These are phyloP conservation scores for Sinotaia quadrata DNA, from an alignment of 2,888 invertebrate species.

Conservation along the genomic window DNA sequence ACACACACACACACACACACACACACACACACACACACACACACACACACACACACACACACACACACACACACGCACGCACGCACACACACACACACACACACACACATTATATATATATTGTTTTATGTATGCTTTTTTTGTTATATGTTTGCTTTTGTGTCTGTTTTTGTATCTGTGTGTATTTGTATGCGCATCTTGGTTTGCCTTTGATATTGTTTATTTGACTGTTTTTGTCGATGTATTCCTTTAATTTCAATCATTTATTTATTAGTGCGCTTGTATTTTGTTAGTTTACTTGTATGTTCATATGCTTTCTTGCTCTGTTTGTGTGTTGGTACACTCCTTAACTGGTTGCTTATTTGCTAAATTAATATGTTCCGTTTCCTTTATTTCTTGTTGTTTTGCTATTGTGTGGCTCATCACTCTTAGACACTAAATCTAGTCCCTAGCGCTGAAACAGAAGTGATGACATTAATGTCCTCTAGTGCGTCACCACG, in stretches of 20 bases:
- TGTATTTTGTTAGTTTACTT: conserved; percentile 1
- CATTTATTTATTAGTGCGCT: background rate
- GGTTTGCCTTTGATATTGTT: background rate
- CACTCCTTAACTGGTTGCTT: too few species aligned
- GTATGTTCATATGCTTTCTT: background rate
- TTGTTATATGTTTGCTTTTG: too few species aligned
- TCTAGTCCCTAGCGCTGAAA: too few species aligned
- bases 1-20: conserved; percentile 13
- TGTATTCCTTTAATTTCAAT: too few species aligned
- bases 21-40: conserved; percentile 6
- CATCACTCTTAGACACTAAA: too few species aligned
- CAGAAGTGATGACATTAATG: too few species aligned
- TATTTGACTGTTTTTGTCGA: background rate
- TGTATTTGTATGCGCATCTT: too few species aligned
- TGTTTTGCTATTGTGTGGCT: too few species aligned
- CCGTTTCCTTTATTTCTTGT: too few species aligned
- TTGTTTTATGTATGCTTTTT: background rate
- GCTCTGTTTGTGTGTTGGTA: background rate
- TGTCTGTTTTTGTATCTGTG: too few species aligned
- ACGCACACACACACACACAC: conserved; percentile 5
- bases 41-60: conserved; percentile 1
- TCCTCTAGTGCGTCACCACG: too few species aligned
- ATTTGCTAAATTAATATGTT: too few species aligned
- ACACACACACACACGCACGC: conserved; percentile 2
- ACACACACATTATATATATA: background rate